phyloP scores from a whole-genome alignment of 2,797 vertebrate genomes.

The Ibycter americanus region DNA sequence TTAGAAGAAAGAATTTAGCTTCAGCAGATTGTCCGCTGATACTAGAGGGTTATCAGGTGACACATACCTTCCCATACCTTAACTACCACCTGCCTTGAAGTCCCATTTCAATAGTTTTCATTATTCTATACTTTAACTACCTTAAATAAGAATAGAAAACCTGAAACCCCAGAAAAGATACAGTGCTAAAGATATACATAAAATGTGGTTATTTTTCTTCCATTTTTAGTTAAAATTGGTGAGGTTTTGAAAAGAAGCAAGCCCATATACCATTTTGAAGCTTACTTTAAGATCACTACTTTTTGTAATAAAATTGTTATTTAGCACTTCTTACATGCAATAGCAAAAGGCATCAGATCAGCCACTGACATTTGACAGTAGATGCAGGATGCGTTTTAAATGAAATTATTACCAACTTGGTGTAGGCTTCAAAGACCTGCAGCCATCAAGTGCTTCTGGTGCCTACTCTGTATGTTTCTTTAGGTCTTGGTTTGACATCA shows the following conservation, averaged over 20 bases:
- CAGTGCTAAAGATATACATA: not conserved
- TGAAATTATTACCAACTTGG: not conserved
- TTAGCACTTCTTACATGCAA: not conserved
- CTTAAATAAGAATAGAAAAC: not conserved
- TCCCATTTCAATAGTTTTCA: not conserved
- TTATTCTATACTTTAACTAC: not conserved
- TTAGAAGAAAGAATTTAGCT: not conserved
- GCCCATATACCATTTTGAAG: not conserved
- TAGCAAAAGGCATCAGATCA: not conserved
- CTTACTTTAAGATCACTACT: not conserved
- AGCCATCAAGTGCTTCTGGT: accelerated
- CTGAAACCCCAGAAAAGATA: not conserved
- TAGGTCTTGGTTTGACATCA: not conserved
- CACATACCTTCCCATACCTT: not conserved
- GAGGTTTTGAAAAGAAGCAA: not conserved
- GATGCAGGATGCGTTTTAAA: not conserved
- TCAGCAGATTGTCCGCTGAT: not conserved
- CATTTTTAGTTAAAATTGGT: not conserved
- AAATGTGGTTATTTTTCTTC: not conserved
- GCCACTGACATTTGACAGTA: not conserved
- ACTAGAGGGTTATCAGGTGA: not conserved
- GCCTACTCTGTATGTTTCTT: not conserved
- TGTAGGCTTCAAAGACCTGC: not conserved
- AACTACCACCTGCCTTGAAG: not conserved
- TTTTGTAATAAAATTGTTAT: not conserved